phyloP scores from a whole-genome alignment of 1,140 invertebrate species.

The Drosophila carrolli region DNA sequence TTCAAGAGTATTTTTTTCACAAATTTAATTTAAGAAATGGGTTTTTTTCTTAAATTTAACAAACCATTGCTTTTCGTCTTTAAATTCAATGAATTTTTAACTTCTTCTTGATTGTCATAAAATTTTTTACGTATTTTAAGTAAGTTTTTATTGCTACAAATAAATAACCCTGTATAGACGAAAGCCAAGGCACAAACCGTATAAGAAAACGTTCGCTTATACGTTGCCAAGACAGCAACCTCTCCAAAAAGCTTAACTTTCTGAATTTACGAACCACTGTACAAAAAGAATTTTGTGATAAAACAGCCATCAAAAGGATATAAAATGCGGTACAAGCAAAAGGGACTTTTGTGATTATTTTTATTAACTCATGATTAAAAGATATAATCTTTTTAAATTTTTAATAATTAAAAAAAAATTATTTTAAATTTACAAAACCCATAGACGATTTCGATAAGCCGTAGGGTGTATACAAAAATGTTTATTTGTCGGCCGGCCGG shows the following conservation, averaged over 20 bases:
- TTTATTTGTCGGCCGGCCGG: constrained; percentile 53
- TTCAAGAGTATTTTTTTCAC: no score
- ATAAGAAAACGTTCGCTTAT: neutral
- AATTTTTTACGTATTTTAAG: no score
- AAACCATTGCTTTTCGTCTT: no score
- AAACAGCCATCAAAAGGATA: neutral
- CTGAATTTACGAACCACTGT: neutral
- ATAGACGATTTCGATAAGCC: neutral
- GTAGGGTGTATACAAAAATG: constrained; percentile 20
- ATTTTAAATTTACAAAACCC: neutral
- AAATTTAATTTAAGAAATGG: no score
- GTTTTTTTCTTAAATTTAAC: no score
- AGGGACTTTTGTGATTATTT: no score
- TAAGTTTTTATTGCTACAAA: no score
- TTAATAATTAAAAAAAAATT: no score
- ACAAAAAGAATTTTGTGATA: neutral
- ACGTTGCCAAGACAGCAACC: constrained; percentile 1
- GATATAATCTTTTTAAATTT: no score
- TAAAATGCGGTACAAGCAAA: neutral
- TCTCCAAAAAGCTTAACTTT: neutral
- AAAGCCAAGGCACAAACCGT: neutral
- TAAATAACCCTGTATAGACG: neutral
- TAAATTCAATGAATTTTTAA: no score
- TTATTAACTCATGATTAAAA: no score
- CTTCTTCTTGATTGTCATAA: no score